Evolutionary conservation across 2,888 invertebrate species (phyloP), one percentile per base, ranked within the genome.

Genomic region (Hemithea aestivaria): DNA sequence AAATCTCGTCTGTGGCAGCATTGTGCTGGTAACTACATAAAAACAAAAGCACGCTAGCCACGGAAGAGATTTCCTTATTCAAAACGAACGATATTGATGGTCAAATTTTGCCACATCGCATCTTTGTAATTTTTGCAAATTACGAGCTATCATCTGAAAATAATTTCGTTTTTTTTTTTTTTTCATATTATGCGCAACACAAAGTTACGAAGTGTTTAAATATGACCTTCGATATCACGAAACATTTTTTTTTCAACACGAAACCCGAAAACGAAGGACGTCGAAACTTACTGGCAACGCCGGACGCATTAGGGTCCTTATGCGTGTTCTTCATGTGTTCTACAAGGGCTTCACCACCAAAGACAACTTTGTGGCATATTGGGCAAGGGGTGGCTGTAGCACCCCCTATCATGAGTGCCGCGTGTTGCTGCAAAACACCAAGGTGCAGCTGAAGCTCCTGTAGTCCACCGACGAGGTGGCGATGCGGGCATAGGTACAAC

Each of bases 311-410:
- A 23, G 96, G 96, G 71, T 96, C 96, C 90, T 96, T 96, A 87
- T 97, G 97, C 35, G 95, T 94, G 76, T 95, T 94, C 87, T 96
- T 96, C 96, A 97, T 96, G 81, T 97, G 97, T 83, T 97, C 96
- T 90, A 97, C 96, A 46, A 97, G 91, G 39, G 96, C 95, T 85
- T 97, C 96, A 53, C 95, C 95, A 58, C 96, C 96, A 67, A 96
- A 92, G 88, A 96, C 96, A 75, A 96, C 92, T 89, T 97, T 96
- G 89, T 96, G 96, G 89, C 96, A 97, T 63, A 96, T 92, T 33
- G 96, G 96, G 84, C 97, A 97, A 56, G 95, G 94, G 45, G 96
- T 95, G 57, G 96, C 95, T 70, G 95, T 94, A 53, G 96, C 96
- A 63, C 96, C 96, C 67, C 96, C 96, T 73, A 93, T 92, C 89